A percentile compares a stretch with the other conserved stretches of the same genome.
These are phyloP conservation scores for Hypothenemus hampei DNA, from an alignment of 1,140 invertebrate species.

Conservation along the genomic window DNA sequence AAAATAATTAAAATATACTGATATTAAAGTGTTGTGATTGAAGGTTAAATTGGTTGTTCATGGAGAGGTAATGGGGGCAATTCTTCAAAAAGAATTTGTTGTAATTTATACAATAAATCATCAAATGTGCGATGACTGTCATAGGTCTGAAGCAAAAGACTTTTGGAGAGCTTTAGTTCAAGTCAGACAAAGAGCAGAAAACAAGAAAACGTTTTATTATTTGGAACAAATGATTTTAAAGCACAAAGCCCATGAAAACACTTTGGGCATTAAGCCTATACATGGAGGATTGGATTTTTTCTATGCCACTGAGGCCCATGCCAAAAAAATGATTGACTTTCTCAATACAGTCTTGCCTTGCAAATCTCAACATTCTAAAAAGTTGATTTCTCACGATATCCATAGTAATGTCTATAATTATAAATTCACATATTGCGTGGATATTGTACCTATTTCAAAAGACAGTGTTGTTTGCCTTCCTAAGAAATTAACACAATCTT, in stretches of 20 bases:
- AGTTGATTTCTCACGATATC: slow-evolving; percentile 95
- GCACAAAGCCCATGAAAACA: slow-evolving; percentile 86
- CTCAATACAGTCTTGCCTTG: slow-evolving; percentile 80
- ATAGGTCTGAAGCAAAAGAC: slow-evolving; percentile 94
- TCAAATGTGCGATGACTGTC: slow-evolving; percentile 98
- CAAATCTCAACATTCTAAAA: slow-evolving; percentile 85
- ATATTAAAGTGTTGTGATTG: too few species aligned
- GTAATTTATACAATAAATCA: slow-evolving; percentile 88
- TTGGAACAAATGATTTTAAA: slow-evolving; percentile 97
- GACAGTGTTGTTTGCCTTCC: slow-evolving; percentile 93
- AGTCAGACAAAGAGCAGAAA: slow-evolving; percentile 80
- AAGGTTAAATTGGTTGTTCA: slow-evolving; percentile 95
- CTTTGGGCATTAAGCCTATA: slow-evolving; percentile 89
- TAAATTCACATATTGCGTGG: slow-evolving; percentile 89
- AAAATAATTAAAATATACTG: too few species aligned
- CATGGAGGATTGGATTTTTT: slow-evolving; percentile 96
- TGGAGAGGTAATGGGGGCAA: slow-evolving; percentile 82
- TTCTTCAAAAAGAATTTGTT: slow-evolving; percentile 86
- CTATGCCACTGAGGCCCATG: slow-evolving; percentile 83
- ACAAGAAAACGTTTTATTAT: slow-evolving; percentile 98
- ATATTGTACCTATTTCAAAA: slow-evolving; percentile 95
- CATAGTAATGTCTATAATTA: slow-evolving; percentile 97
- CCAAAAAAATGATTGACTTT: slow-evolving; percentile 95
- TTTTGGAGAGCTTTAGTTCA: slow-evolving; percentile 92
- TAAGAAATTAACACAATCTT: slow-evolving; percentile 76